Base-by-base conservation (phyloP, 2,797 vertebrate species). In the Galaxias olidus region DNA sequence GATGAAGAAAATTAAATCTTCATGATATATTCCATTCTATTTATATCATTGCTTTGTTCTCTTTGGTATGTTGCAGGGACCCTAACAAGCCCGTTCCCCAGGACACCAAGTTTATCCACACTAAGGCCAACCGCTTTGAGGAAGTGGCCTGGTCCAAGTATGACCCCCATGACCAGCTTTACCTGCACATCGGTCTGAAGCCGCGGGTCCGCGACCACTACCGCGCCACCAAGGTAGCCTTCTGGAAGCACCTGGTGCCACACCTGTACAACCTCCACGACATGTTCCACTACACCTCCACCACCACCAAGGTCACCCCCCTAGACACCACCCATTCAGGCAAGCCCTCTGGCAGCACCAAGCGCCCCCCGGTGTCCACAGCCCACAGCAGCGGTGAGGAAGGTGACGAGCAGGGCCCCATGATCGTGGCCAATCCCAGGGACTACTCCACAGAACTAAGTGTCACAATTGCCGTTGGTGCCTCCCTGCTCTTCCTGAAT, bases 81-180 rank as follows among this genome's bases (percentile, higher is more conserved):
- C 94, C 94, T 50, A 96, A 96, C 87, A 94, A 95, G 75, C 94
- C 94, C 0, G 93, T 96, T 9, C 94, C 94, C 59, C 94, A 96
- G 83, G 94, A 95, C 74, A 95, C 94, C 67, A 95, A 95, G 82
- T 95, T 95, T 88, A 95, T 95, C 90, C 94, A 95, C 83, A 94
- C 94, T 58, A 96, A 96, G 84, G 93, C 94, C 59, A 96, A 96
- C 72, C 90, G 94, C 14, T 96, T 95, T 63, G 94, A 95, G 75
- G 94, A 95, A 79, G 93, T 96, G 72, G 93, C 93, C 63, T 96
- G 94, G 94, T 94, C 94, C 63, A 96, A 96, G 80, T 96, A 96
- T 78, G 93, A 93, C 59, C 94, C 94, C 69, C 92, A 92, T 0
- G 94, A 96, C 85, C 94, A 96, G 85, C 88, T 94, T 10, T 96